Evolutionary conservation across 2,888 invertebrate species (phyloP).

Genomic region (Rhagium mordax): DNA sequence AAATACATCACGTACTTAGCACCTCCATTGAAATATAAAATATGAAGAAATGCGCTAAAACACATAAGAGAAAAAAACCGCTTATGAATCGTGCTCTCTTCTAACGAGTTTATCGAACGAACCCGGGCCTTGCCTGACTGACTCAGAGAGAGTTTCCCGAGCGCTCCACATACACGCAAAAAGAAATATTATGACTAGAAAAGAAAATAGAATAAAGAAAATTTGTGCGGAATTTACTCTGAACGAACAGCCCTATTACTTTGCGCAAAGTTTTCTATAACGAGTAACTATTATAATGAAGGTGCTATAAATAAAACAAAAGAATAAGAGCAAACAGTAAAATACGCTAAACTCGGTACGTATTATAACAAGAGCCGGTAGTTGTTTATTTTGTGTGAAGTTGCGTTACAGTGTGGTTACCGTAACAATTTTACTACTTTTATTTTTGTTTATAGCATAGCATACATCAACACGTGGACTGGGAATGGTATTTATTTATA

Average conservation of each 20-base stretch:
- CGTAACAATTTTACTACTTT: neutral
- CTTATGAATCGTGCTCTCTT: slow-evolving; percentile 6
- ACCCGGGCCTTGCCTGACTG: slow-evolving; percentile 16
- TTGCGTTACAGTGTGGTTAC: neutral
- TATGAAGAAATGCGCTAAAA: neutral
- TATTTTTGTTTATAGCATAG: neutral
- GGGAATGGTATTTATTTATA: no score
- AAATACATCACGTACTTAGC: slow-evolving; percentile 3
- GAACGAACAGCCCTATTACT: slow-evolving; percentile 19
- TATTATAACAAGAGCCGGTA: neutral
- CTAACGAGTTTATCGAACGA: slow-evolving; percentile 29
- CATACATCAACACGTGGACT: no score
- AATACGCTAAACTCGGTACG: neutral
- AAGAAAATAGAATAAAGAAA: slow-evolving; percentile 21
- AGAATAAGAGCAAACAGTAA: neutral
- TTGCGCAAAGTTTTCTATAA: slow-evolving; percentile 14
- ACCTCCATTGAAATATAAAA: neutral
- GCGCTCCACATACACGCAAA: slow-evolving; percentile 6
- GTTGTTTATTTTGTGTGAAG: neutral
- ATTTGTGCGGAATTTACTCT: slow-evolving; percentile 28
- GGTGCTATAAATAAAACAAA: slow-evolving; percentile 12
- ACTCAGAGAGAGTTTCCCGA: slow-evolving; percentile 10
- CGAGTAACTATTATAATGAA: slow-evolving; percentile 18
- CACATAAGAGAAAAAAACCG: slow-evolving; percentile 4
- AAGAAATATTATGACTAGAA: slow-evolving; percentile 19